These are phyloP conservation scores for Podiceps cristatus DNA, from an alignment of 2,113 vertebrate species.

Conservation along the genomic window DNA sequence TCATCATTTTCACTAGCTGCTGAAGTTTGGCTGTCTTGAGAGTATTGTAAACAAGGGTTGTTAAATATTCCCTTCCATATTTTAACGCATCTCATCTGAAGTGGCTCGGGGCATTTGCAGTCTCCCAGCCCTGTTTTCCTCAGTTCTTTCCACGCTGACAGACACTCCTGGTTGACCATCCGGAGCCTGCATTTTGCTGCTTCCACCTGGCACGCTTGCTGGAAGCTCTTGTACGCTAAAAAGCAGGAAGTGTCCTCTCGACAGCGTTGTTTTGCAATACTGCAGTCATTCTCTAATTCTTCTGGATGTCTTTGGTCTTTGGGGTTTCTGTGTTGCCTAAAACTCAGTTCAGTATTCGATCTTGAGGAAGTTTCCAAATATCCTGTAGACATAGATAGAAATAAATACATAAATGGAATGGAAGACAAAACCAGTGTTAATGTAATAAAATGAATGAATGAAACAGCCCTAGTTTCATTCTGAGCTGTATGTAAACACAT, in stretches of 20 bases:
- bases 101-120: slow-evolving; percentile 65
- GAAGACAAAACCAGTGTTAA: not conserved
- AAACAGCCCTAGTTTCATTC: not conserved
- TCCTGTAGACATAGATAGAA: not conserved
- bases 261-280: slow-evolving; percentile 34
- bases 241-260: slow-evolving; percentile 44
- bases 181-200: slow-evolving; percentile 17
- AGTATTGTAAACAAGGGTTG: slow-evolving; percentile 58
- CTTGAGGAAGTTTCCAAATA: not conserved
- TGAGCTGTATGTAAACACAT: not conserved
- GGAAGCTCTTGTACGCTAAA: slow-evolving; percentile 58
- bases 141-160: slow-evolving; percentile 46
- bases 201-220: slow-evolving; percentile 13
- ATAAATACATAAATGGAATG: not conserved
- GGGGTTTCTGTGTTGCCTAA: not conserved
- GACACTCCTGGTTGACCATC: slow-evolving; percentile 23
- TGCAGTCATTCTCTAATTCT: not conserved
- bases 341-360: not conserved
- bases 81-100: slow-evolving; percentile 43
- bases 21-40: not conserved
- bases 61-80: slow-evolving; percentile 73
- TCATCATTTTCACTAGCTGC: not conserved
- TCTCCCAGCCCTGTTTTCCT: slow-evolving; percentile 55
- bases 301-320: fast-evolving
- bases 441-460: not conserved